Base-by-base conservation (phyloP, 1,140 invertebrate species). In the Thaumatotibia leucotreta region DNA sequence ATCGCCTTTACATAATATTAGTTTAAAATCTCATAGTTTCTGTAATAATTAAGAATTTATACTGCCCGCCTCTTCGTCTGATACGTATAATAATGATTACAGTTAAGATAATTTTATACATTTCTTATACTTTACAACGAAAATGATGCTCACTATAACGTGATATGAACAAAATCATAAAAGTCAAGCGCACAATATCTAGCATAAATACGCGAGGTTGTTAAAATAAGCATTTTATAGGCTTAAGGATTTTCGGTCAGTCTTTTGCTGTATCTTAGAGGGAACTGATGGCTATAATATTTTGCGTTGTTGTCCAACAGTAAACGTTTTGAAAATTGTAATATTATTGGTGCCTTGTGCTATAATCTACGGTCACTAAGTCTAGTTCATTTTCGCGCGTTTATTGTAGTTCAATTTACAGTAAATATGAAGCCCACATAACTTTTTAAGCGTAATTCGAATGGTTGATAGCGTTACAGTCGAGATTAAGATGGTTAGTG, bases 151-250 rank as follows among this genome's bases (percentile, higher is more conserved):
- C 52, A 58, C 52, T 58, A 27, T 27, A 14, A 17, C 11, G 23
- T 58, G 22, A 58, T 58, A 58, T 58, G 52, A 27, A 58, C 24
- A 29, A 58, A 58, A 14, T 58, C 11, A 31, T 24, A 54, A 54
- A 58, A 29, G 52, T 58, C 23, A 58, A 58, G 52, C 52, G 52
- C 52, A 58, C 52, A 58, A 58, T 58, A 27, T 6, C 11, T 29
- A 31, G 20, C 23, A 0, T 54, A 54, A 24, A 11, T 24, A 54
- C 22, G 5, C 11, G n/a, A 4, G 52, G 52, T 58, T 58, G 52
- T 31, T 27, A 29, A 58, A 14, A 27, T 27, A 27, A 58, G 23
- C 23, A 27, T 27, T 58, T 58, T 58, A 20, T 45, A 45, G 8
- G 3, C 11, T 17, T 45, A 45, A 45, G 39, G 17, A 14, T 39